Conservation (phyloP, 2,797 vertebrate species). For the Acropternis orthonyx region DNA sequence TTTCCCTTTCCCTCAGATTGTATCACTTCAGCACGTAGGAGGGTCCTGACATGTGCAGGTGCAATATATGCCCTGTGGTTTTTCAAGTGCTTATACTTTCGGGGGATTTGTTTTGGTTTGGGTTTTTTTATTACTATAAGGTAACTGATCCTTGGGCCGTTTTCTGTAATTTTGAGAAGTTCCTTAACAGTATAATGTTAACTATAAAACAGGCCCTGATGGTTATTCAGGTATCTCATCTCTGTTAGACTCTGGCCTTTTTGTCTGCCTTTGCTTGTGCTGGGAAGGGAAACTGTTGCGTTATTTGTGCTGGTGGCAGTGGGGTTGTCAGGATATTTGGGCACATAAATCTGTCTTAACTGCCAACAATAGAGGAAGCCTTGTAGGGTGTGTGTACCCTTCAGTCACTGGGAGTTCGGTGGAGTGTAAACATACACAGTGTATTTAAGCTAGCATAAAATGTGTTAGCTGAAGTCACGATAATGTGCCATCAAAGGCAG, state of each 20-base stretch:
- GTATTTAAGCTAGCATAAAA: constrained; percentile 36
- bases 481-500: neutral
- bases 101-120: too few relatives aligned
- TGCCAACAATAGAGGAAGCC: neutral
- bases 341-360: neutral
- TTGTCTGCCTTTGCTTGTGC: neutral
- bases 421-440: constrained; percentile 12
- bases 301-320: neutral
- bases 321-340: neutral
- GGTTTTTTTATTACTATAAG: neutral
- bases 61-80: accelerated
- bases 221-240: neutral
- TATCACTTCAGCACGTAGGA: neutral
- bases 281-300: neutral
- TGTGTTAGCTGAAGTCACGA: neutral
- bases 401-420: neutral
- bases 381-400: constrained; percentile 19
- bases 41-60: neutral
- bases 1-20: neutral
- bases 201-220: neutral
- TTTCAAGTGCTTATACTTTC: neutral
- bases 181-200: neutral
- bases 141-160: neutral
- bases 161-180: neutral
- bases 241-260: neutral